Evolutionary conservation across 1,140 invertebrate species (phyloP).

Genomic region (Aphidius ervi): DNA sequence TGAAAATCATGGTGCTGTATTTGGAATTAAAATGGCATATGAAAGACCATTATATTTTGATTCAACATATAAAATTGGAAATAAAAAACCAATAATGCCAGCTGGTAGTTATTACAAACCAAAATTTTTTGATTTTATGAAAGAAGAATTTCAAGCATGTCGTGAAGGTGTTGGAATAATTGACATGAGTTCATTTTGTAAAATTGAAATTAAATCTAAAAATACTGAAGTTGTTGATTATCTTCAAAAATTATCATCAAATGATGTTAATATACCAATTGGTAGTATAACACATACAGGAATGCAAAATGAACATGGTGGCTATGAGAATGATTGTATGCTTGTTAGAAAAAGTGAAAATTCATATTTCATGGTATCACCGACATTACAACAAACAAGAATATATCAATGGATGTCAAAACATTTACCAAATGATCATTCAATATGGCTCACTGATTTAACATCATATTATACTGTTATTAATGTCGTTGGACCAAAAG

Average conservation of each 20-base stretch:
- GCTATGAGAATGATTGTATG: slow-evolving; percentile 81
- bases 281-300: slow-evolving; percentile 75
- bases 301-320: slow-evolving; percentile 76
- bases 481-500: slow-evolving; percentile 79
- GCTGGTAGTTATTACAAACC: slow-evolving; percentile 68
- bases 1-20: slow-evolving; percentile 72
- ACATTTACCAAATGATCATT: slow-evolving; percentile 62
- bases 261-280: slow-evolving; percentile 69
- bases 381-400: slow-evolving; percentile 75
- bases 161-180: slow-evolving; percentile 74
- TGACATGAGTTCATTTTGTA: slow-evolving; percentile 84
- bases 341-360: slow-evolving; percentile 67
- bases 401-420: slow-evolving; percentile 69
- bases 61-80: slow-evolving; percentile 52
- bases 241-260: slow-evolving; percentile 73
- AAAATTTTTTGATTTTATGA: slow-evolving; percentile 71
- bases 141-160: slow-evolving; percentile 74
- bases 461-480: slow-evolving; percentile 82
- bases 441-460: slow-evolving; percentile 68
- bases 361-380: slow-evolving; percentile 79
- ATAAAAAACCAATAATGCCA: slow-evolving; percentile 52
- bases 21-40: slow-evolving; percentile 84
- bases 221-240: slow-evolving; percentile 64
- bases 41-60: slow-evolving; percentile 68
- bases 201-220: slow-evolving; percentile 69